Evolutionary conservation across 1,140 invertebrate genomes (phyloP), one percentile per base, ranked within the genome.

Genomic region (Drosophila melanica): DNA sequence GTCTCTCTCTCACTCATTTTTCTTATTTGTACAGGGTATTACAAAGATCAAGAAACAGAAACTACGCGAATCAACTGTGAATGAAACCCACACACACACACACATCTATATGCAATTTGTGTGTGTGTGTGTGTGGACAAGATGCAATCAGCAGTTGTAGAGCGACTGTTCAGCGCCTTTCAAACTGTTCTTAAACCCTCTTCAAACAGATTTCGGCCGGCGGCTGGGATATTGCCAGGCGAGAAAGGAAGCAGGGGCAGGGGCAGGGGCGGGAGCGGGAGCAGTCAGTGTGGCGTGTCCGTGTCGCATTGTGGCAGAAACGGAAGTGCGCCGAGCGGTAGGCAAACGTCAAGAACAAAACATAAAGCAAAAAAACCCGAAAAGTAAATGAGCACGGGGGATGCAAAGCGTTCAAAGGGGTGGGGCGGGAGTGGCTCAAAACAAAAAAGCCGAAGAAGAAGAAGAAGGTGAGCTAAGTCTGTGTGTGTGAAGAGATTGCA

Each of bases 231-330:
- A 10, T 1, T 8, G 9, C 2, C 0, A 20, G 16, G 16, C 30
- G 11, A 18, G 16, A 33, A 35, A 39, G 30, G 11, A n/a, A 8
- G 18, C 10, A 11, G 20, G 23, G 2, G 23, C 27, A 41, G 41
- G 18, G 51, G 18, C 6, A 23, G 10, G 10, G n/a, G 20, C 1
- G 4, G 9, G 18, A 7, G 44, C 11, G 54, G 35, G 45, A 12
- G 16, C 35, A 48, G 48, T 4, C 65, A 58, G 33, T 54, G 67
- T 63, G 64, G 23, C 63, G 62, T 64, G 62, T 53, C 50, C 64
- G 64, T 58, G 64, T 51, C 64, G 45, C 64, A 67, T 67, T 67
- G 53, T 50, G 48, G 59, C 63, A 11, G 33, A 53, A 75, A 58
- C 66, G 72, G 72, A 75, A 75, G 59, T 69, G 16, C 64, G 55